Evolutionary conservation across 1,140 invertebrate species (phyloP).

Genomic region (Whitmania pigra): DNA sequence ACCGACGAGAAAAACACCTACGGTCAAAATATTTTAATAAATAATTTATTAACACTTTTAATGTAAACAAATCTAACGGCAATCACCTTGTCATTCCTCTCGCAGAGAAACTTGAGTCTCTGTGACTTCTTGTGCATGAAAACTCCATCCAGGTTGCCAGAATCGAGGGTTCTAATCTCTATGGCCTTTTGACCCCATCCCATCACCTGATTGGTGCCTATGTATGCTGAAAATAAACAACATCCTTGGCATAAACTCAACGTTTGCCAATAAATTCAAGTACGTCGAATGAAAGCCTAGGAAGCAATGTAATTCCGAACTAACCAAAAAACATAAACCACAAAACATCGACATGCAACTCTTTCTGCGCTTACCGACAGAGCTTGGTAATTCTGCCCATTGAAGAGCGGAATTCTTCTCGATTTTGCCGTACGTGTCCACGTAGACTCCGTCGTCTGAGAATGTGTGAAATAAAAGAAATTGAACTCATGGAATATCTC

Average conservation of each 20-base stretch:
- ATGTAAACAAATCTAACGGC: neutral
- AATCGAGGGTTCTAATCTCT: constrained; percentile 73
- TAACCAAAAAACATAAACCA: neutral
- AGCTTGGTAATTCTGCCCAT: constrained; percentile 94
- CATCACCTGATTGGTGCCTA: constrained; percentile 93
- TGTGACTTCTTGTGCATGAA: constrained; percentile 99
- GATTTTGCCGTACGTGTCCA: constrained; percentile 85
- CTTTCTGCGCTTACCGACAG: constrained; percentile 36
- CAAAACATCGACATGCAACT: neutral
- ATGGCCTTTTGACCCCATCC: constrained; percentile 99
- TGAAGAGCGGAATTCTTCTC: constrained; percentile 58
- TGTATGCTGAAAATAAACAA: constrained; percentile 54
- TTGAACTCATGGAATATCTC: neutral
- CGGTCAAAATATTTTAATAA: constrained; percentile 11
- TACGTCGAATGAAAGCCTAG: neutral
- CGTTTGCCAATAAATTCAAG: neutral
- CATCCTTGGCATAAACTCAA: neutral
- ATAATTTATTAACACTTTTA: too few species aligned
- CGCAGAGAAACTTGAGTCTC: constrained; percentile 92
- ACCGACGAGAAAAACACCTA: constrained; percentile 23
- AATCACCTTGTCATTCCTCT: constrained; percentile 81
- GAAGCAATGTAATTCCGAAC: neutral
- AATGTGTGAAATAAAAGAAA: constrained; percentile 5
- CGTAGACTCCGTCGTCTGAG: constrained; percentile 85
- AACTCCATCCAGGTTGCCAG: constrained; percentile 87